Conservation (phyloP, 2,113 vertebrate species). For the Amazona vittata region DNA sequence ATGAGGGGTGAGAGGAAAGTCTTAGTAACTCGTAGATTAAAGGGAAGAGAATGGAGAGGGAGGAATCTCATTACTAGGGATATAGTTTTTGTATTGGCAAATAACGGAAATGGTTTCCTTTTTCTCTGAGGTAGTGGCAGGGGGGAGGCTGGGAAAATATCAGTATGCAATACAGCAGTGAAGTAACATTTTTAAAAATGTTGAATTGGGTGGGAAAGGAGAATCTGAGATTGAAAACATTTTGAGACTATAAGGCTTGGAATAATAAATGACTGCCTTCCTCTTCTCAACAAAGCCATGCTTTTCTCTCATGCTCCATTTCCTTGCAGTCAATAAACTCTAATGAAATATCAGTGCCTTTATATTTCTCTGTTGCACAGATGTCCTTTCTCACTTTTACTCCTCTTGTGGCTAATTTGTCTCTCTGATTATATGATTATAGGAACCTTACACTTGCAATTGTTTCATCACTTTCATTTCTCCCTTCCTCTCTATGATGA, state of each 20-base stretch:
- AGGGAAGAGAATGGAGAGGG: neutral
- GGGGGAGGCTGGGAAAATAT: neutral
- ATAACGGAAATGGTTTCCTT: neutral
- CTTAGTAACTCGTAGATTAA: neutral
- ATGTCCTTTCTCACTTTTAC: slow-evolving; percentile 36
- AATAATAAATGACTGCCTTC: slow-evolving; percentile 50
- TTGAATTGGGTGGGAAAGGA: neutral
- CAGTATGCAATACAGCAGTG: neutral
- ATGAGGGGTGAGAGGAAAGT: neutral
- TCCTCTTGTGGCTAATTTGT: slow-evolving; percentile 28
- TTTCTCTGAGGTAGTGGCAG: neutral
- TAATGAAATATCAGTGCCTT: slow-evolving; percentile 20
- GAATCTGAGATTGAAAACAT: neutral
- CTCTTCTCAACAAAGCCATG: slow-evolving; percentile 19
- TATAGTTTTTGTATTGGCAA: rapidly evolving
- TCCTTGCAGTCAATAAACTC: slow-evolving; percentile 52
- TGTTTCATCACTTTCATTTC: neutral
- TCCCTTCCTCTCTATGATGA: neutral
- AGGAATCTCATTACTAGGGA: neutral
- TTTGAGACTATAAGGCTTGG: neutral
- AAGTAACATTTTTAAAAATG: neutral
- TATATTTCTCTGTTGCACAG: neutral
- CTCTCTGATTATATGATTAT: neutral
- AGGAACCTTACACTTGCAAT: neutral
- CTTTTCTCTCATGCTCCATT: slow-evolving; percentile 40